Evolutionary conservation across 1,140 invertebrate genomes (phyloP), one percentile per base, ranked within the genome.

Genomic region (Drosophila ficusphila): DNA sequence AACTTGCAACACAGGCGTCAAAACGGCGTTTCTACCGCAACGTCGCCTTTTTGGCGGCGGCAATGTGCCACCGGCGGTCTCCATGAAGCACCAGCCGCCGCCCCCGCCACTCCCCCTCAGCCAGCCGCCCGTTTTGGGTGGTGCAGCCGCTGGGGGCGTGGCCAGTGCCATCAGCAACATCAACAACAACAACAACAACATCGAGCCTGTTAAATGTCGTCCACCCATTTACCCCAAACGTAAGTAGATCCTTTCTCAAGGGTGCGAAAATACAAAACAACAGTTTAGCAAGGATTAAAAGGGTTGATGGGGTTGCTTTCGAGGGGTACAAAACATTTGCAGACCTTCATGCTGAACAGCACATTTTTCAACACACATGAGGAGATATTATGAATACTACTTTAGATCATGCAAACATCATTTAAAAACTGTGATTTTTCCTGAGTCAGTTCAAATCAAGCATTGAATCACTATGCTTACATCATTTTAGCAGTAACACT

Each of bases 21-120:
- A 79, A 64, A 86, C 82, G 81, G 81, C 81, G 60, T 86, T 88
- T 60, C 62, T 86, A 73, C 81, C 76, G 73, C 81, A 86, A 34
- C 82, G 82, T 44, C 81, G 81, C 48, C 68, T 86, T 27, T 82
- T 81, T 42, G 78, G 77, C 64, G 76, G 82, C 68, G 81, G 81
- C 39, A 75, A 74, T 56, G 70, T 58, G 68, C 56, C 60, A 38
- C 36, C 57, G 49, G 46, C 62, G 42, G 18, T 39, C 47, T 36
- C 65, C 36, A 74, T 83, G 62, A 83, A 83, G 36, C 79, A 77
- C 29, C 78, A 82, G 58, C 79, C 76, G 41, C 75, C 64, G 31
- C 65, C 81, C 16, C 71, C 69, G 19, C 70, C 69, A 44, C 58
- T 61, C 47, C 75, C 81, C 41, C 67, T 79, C 23, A 64, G 70